A percentile compares a stretch with the other conserved stretches of the same genome.
Evolutionary conservation across 2,797 vertebrate species (phyloP).

Genomic region (Enteromius fasciolatus): DNA sequence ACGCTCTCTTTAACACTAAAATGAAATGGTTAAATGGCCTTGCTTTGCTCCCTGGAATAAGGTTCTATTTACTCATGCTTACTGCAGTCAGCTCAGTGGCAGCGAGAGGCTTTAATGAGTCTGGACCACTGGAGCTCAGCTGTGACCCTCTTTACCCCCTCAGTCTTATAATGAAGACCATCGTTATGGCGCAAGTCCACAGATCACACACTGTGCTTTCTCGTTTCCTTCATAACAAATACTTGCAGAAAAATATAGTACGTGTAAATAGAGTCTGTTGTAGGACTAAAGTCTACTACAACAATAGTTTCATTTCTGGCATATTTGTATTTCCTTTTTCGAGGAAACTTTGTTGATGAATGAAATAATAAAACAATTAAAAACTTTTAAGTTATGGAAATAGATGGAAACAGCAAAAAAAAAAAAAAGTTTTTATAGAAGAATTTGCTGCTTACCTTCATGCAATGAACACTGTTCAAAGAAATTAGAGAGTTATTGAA

Average conservation of each 20-base stretch:
- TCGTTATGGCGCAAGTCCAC: constrained; percentile 14
- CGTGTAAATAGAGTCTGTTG: background rate
- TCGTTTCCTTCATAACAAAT: constrained; percentile 10
- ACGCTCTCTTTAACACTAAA: constrained; percentile 10
- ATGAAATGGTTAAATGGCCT: constrained; percentile 36
- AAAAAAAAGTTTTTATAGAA: background rate
- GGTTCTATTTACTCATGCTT: constrained; percentile 22
- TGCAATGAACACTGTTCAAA: background rate
- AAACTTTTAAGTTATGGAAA: background rate
- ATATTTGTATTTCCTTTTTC: background rate
- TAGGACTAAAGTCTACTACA: background rate
- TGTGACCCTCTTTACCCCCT: constrained; percentile 33
- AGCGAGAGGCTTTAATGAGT: constrained; percentile 18
- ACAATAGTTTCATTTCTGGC: background rate
- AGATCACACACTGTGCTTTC: constrained; percentile 19
- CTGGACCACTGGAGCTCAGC: constrained; percentile 27
- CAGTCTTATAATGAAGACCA: constrained; percentile 14
- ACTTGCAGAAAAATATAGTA: background rate
- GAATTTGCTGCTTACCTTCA: background rate
- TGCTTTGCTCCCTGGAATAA: constrained; percentile 9
- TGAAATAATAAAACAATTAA: background rate
- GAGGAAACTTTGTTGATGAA: background rate
- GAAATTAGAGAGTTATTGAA: background rate
- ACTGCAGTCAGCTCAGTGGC: constrained; percentile 9
- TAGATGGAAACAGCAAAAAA: background rate